These are phyloP conservation scores for Pseudomyrmex concolor DNA, from an alignment of 1,140 invertebrate species.

Conservation along the genomic window DNA sequence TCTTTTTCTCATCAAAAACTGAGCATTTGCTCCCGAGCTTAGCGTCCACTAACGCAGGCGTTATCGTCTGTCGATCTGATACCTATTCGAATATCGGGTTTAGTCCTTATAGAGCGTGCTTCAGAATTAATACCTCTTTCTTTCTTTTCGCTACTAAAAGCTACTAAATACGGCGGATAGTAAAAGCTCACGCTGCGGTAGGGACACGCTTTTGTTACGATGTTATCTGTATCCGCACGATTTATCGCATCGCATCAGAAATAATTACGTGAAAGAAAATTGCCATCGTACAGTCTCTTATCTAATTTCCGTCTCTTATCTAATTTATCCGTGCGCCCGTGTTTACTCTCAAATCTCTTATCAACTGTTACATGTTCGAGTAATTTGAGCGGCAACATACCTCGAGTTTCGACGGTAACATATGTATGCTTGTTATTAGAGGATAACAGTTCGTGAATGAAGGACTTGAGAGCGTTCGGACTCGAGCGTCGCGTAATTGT, in stretches of 20 bases:
- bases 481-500: constrained; percentile 16
- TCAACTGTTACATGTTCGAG: no score
- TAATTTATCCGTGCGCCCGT: not conserved
- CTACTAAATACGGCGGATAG: not conserved
- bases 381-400: no score
- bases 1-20: constrained; percentile 57
- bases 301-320: not conserved
- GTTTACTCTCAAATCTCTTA: not conserved
- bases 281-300: not conserved
- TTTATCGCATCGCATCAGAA: not conserved
- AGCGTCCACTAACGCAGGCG: constrained; percentile 25
- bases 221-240: not conserved
- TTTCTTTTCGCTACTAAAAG: not conserved
- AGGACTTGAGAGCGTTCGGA: not conserved
- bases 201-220: not conserved
- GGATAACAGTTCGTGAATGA: no score
- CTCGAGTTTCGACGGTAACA: no score
- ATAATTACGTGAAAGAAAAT: not conserved
- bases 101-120: not conserved
- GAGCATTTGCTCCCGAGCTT: constrained; percentile 44
- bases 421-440: no score
- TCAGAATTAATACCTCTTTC: not conserved
- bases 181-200: not conserved
- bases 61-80: constrained; percentile 46
- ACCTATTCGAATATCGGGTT: constrained; percentile 26